These are phyloP conservation scores for Andricus grossulariae DNA, from an alignment of 1,140 invertebrate genomes.

Conservation along the genomic window DNA sequence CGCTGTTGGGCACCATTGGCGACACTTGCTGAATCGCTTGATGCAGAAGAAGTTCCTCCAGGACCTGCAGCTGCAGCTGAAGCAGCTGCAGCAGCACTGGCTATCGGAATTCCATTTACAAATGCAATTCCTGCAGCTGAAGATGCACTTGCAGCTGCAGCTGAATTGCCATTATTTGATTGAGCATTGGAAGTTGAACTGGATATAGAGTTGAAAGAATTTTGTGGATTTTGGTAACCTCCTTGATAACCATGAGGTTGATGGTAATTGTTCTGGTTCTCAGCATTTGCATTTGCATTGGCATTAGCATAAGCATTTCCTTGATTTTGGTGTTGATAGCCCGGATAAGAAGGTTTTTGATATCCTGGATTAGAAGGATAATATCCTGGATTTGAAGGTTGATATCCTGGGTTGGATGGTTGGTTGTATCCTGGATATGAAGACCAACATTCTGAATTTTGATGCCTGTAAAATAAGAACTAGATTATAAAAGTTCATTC, in stretches of 20 bases:
- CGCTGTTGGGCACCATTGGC: not conserved
- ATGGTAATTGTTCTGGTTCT: slow-evolving; percentile 7
- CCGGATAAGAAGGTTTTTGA: slow-evolving; percentile 32
- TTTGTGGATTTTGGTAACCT: not conserved
- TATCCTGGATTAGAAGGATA: slow-evolving; percentile 20
- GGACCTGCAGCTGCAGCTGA: slow-evolving; percentile 33
- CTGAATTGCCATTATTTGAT: slow-evolving; percentile 11
- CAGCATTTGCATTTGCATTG: slow-evolving; percentile 34
- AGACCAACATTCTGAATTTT: too few relatives aligned
- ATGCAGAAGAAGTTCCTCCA: slow-evolving; percentile 30
- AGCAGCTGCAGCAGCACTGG: slow-evolving; percentile 38
- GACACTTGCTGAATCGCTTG: slow-evolving; percentile 1
- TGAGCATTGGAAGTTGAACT: slow-evolving; percentile 6
- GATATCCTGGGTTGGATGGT: too few relatives aligned
- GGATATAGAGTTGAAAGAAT: not conserved
- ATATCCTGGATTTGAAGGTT: slow-evolving; percentile 9
- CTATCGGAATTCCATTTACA: slow-evolving; percentile 37
- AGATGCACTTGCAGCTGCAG: slow-evolving; percentile 44
- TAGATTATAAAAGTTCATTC: too few relatives aligned
- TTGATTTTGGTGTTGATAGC: slow-evolving; percentile 20
- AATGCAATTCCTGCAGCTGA: slow-evolving; percentile 40
- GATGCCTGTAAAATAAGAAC: too few relatives aligned
- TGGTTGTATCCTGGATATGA: too few relatives aligned
- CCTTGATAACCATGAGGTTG: slow-evolving; percentile 7
- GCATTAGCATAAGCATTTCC: slow-evolving; percentile 37